Conservation (phyloP, 2,888 invertebrate species). For the Andrena chrysosceles region DNA sequence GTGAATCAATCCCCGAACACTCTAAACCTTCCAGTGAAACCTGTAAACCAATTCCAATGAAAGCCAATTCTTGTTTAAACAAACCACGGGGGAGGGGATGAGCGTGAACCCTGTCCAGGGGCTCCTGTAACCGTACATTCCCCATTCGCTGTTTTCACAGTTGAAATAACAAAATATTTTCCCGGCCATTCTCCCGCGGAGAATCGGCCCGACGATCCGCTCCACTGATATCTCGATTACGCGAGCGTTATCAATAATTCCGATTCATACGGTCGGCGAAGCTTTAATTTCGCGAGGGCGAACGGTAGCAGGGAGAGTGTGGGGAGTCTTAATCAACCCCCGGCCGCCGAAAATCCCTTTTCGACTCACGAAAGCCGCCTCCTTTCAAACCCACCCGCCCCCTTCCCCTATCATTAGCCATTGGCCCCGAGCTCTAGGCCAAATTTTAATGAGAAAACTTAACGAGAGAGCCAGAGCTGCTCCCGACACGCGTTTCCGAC, state of each 20-base stretch:
- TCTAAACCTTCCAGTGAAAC: background rate
- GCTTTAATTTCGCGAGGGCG: conserved; percentile 51
- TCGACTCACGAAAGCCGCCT: conserved; percentile 25
- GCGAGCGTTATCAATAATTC: conserved; percentile 48
- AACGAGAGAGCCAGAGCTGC: conserved; percentile 44
- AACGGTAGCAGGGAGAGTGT: background rate
- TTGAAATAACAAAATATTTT: background rate
- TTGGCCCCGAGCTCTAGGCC: conserved; percentile 53
- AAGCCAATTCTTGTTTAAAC: background rate
- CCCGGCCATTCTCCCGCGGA: background rate
- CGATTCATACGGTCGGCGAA: conserved; percentile 38
- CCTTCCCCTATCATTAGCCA: conserved; percentile 50
- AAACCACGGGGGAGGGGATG: background rate
- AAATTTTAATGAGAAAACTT: conserved; percentile 68
- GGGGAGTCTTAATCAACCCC: conserved; percentile 55
- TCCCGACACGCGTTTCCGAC: conserved; percentile 48
- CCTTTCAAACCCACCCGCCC: conserved; percentile 23
- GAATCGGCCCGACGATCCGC: conserved; percentile 16
- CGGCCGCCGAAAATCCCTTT: conserved; percentile 53
- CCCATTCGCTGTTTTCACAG: background rate
- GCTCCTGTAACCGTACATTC: background rate
- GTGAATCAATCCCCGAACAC: background rate
- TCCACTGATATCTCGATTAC: conserved; percentile 34
- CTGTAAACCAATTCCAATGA: background rate
- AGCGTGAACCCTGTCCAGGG: background rate